Conservation (phyloP, 2,888 invertebrate species). For the Ennomos erosarius region DNA sequence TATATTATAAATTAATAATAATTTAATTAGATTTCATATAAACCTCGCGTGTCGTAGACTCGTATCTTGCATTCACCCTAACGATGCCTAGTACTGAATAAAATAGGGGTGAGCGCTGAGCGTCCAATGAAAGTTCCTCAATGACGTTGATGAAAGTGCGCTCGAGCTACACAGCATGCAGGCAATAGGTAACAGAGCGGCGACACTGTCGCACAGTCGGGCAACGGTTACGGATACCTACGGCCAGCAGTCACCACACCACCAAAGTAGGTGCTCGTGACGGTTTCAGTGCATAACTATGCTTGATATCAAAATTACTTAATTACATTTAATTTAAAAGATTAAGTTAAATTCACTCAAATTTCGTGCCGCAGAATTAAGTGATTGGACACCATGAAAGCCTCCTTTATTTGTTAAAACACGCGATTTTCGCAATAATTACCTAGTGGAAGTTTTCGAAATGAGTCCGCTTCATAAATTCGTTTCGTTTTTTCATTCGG, state of each 20-base stretch:
- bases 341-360: background rate
- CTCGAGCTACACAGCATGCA: constrained; percentile 45
- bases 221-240: constrained; percentile 42
- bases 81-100: too few species aligned
- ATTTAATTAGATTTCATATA: too few species aligned
- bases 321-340: background rate
- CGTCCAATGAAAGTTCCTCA: constrained; percentile 62
- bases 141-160: constrained; percentile 64
- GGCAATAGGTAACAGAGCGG: constrained; percentile 66
- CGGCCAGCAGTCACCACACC: constrained; percentile 10
- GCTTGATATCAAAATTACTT: background rate
- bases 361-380: background rate
- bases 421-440: background rate
- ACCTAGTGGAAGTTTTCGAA: constrained; percentile 34
- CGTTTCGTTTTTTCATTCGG: constrained; percentile 86
- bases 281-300: constrained; percentile 11
- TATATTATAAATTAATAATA: too few species aligned
- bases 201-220: constrained; percentile 59
- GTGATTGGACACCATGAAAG: too few species aligned
- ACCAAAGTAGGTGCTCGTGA: constrained; percentile 10
- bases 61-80: too few species aligned
- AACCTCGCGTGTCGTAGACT: too few species aligned
- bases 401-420: too few species aligned
- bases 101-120: constrained; percentile 40
- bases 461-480: constrained; percentile 87